These are phyloP conservation scores for Gisinianus flammeolus DNA, from an alignment of 2,888 invertebrate genomes.

Conservation along the genomic window DNA sequence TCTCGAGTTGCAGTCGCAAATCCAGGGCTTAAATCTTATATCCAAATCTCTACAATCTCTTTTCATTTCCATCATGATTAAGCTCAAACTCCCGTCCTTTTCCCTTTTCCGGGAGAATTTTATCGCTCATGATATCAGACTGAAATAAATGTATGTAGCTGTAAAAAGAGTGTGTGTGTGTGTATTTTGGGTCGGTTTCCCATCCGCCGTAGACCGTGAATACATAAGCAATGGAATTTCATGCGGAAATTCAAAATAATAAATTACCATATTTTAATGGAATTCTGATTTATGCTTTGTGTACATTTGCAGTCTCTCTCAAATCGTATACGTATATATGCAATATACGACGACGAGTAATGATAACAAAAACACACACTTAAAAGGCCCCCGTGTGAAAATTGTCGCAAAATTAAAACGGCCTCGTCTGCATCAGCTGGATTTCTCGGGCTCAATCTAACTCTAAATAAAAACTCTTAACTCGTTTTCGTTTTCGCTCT, in stretches of 20 bases:
- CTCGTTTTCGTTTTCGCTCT: too few species aligned
- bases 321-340: too few species aligned
- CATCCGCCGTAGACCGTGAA: neutral
- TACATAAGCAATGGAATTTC: neutral
- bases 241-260: slow-evolving; percentile 25
- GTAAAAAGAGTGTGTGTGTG: neutral
- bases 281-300: slow-evolving; percentile 22
- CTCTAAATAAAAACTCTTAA: too few species aligned
- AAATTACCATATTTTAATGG: slow-evolving; percentile 32
- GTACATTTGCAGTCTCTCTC: neutral
- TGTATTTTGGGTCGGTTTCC: neutral
- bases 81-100: neutral
- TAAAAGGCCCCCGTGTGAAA: neutral
- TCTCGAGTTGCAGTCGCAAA: neutral
- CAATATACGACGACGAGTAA: neutral
- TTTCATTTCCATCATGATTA: neutral
- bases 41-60: neutral
- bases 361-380: neutral
- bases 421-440: too few species aligned
- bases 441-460: too few species aligned
- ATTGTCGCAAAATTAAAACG: slow-evolving; percentile 5
- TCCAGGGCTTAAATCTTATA: neutral
- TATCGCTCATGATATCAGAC: neutral
- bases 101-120: neutral
- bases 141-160: neutral